These are phyloP conservation scores for Drosophila diplacantha DNA, from an alignment of 2,888 invertebrate species.

Conservation along the genomic window DNA sequence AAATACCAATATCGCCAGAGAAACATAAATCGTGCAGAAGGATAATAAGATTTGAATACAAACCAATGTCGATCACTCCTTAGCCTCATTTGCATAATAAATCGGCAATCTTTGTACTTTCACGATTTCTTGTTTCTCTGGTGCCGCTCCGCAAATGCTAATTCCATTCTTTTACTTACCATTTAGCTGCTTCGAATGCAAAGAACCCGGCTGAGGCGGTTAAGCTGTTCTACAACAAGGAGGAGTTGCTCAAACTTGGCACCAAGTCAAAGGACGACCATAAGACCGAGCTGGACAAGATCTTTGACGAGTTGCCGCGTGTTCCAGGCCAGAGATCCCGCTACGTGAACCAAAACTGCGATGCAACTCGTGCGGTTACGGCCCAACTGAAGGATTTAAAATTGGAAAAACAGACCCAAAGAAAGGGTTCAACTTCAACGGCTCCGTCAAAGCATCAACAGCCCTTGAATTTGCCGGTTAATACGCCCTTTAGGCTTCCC, in stretches of 20 bases:
- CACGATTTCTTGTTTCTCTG: conserved; percentile 22
- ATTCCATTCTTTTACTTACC: neutral
- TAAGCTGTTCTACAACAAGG: conserved; percentile 34
- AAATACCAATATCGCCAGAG: conserved; percentile 38
- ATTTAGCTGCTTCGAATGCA: neutral
- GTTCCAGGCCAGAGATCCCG: conserved; percentile 48
- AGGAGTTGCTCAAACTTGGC: conserved; percentile 33
- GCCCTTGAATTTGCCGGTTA: neutral
- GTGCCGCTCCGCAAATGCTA: neutral
- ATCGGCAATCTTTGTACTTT: conserved; percentile 4
- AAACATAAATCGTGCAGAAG: conserved; percentile 35
- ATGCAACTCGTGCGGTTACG: conserved; percentile 21
- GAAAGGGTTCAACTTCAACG: neutral
- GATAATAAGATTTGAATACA: neutral
- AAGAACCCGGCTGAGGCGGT: conserved; percentile 28
- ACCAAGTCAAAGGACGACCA: neutral
- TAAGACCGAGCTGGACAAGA: conserved; percentile 46
- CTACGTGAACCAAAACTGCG: conserved; percentile 23
- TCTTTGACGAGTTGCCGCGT: conserved; percentile 54
- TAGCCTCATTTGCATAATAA: conserved; percentile 10
- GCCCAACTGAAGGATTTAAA: conserved; percentile 29
- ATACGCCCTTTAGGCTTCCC: conserved; percentile 4
- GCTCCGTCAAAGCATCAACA: neutral
- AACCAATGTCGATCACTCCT: neutral
- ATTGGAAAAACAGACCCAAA: conserved; percentile 6